Percentiles rank a stretch among this genome's conserved stretches.
Conservation (phyloP, 2,797 vertebrate genomes). For the Tokudaia tokunoshimensis region DNA sequence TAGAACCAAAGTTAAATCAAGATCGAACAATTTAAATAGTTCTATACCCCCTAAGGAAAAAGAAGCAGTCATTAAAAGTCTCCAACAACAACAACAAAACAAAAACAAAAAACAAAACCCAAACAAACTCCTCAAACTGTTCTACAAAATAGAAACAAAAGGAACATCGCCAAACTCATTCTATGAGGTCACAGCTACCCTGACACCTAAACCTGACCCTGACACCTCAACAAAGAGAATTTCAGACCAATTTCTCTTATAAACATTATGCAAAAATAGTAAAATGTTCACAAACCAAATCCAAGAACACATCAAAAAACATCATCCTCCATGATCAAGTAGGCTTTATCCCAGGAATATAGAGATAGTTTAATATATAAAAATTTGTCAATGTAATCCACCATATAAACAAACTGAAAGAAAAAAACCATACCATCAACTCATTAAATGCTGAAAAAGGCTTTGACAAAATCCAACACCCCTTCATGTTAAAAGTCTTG, state of each 20-base stretch:
- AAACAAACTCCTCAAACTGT: neutral
- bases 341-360: neutral
- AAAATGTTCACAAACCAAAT: neutral
- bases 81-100: too few species aligned
- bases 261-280: neutral
- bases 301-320: neutral
- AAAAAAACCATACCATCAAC: neutral
- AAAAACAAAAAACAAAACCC: too few species aligned
- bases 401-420: neutral
- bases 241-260: neutral
- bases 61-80: neutral
- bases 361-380: neutral
- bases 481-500: neutral
- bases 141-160: neutral
- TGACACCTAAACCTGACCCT: neutral
- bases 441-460: neutral
- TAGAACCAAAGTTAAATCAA: neutral
- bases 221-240: neutral
- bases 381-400: neutral
- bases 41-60: neutral
- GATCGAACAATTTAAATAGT: neutral
- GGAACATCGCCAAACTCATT: neutral
- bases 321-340: neutral
- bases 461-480: neutral
- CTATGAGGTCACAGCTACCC: neutral